Conservation (phyloP, 2,888 invertebrate genomes). For the Chymomyza caudatula region DNA sequence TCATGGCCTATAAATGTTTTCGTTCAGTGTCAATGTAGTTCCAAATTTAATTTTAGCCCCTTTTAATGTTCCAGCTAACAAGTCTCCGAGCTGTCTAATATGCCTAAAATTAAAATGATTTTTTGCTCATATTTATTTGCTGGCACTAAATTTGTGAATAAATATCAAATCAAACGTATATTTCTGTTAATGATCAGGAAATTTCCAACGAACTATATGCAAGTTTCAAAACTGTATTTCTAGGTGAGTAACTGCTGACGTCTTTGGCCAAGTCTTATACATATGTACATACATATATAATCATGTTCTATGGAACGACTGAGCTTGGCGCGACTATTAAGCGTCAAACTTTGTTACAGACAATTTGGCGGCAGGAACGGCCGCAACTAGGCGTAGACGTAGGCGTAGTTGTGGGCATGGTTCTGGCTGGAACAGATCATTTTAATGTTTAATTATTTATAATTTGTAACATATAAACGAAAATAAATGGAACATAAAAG, state of each 20-base stretch:
- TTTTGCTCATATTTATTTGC: conserved; percentile 10
- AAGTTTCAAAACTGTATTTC: conserved; percentile 26
- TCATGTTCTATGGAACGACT: not conserved
- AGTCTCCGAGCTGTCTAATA: conserved; percentile 22
- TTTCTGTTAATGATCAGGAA: conserved; percentile 25
- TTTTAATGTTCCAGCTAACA: conserved; percentile 37
- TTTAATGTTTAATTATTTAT: conserved; percentile 39
- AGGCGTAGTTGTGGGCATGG: conserved; percentile 19
- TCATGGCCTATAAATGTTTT: conserved; percentile 61
- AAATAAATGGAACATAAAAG: conserved; percentile 57
- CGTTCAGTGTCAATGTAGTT: not conserved
- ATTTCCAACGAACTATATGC: conserved; percentile 24
- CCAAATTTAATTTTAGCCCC: conserved; percentile 14
- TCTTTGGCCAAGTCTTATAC: conserved; percentile 36
- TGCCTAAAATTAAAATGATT: conserved; percentile 55
- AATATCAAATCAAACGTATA: conserved; percentile 31
- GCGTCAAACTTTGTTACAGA: conserved; percentile 52
- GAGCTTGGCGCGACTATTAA: not conserved
- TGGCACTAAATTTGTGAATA: conserved; percentile 34
- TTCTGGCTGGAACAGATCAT: conserved; percentile 21
- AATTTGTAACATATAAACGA: conserved; percentile 43
- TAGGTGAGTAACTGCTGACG: conserved; percentile 62
- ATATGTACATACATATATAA: too few species aligned
- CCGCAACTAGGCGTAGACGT: conserved; percentile 5
- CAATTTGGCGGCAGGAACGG: conserved; percentile 54